phyloP scores from a whole-genome alignment of 2,113 vertebrate species.

The Fregetta grallaria region DNA sequence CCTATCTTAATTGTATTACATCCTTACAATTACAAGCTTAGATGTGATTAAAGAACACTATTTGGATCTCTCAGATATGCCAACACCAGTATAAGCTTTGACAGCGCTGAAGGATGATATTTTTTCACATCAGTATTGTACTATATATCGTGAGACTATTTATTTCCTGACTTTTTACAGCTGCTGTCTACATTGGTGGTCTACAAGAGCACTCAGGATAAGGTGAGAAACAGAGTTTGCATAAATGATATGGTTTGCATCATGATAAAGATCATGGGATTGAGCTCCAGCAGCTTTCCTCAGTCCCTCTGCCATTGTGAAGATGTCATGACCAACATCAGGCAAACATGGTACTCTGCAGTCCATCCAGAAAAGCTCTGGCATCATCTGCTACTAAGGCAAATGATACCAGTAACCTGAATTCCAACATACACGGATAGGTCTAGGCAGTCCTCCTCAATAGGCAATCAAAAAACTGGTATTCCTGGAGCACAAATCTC shows the following conservation, averaged over 20 bases:
- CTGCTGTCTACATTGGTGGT: neutral
- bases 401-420: neutral
- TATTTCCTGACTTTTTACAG: neutral
- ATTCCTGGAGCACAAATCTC: neutral
- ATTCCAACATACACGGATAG: neutral
- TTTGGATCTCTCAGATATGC: neutral
- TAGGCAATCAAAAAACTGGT: neutral
- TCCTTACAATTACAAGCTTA: neutral
- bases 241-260: neutral
- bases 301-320: neutral
- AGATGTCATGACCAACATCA: neutral
- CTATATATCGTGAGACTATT: neutral
- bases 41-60: neutral
- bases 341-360: neutral
- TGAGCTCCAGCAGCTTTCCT: neutral
- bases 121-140: neutral
- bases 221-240: neutral
- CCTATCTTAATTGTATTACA: neutral
- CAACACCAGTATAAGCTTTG: neutral
- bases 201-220: neutral
- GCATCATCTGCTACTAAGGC: neutral
- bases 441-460: neutral
- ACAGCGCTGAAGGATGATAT: neutral
- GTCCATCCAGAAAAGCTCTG: neutral
- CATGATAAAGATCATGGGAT: neutral